Evolutionary conservation across 2,888 invertebrate genomes (phyloP).

Genomic region (Cotesia congregata): DNA sequence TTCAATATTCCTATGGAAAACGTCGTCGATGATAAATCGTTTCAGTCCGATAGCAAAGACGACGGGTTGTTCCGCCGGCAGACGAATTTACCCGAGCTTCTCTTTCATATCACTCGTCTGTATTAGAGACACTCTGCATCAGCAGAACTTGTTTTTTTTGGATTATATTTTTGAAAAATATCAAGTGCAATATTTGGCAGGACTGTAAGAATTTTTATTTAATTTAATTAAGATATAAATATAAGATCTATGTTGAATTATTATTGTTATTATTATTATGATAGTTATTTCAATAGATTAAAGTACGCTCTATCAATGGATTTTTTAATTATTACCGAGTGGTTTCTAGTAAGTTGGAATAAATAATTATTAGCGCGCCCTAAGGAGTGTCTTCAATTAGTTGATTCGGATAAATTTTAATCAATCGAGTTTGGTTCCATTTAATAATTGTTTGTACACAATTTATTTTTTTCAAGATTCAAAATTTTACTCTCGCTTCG

Average conservation of each 20-base stretch:
- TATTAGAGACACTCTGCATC: neutral
- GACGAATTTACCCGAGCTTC: slow-evolving; percentile 42
- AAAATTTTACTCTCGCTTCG: too few relatives aligned
- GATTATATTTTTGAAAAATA: neutral
- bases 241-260: too few relatives aligned
- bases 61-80: slow-evolving; percentile 35
- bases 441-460: neutral
- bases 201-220: too few relatives aligned
- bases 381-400: slow-evolving; percentile 44
- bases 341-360: slow-evolving; percentile 48
- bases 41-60: slow-evolving; percentile 59
- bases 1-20: slow-evolving; percentile 70
- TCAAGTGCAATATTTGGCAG: too few relatives aligned
- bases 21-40: slow-evolving; percentile 69
- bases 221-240: too few relatives aligned
- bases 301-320: too few relatives aligned
- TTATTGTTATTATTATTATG: too few relatives aligned
- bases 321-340: too few relatives aligned
- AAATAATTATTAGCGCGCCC: slow-evolving; percentile 30
- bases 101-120: slow-evolving; percentile 12
- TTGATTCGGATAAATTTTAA: slow-evolving; percentile 45
- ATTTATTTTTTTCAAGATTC: too few relatives aligned
- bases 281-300: too few relatives aligned
- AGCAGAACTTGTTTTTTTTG: neutral
- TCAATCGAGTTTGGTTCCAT: slow-evolving; percentile 32